Conservation (phyloP, 1,140 invertebrate genomes). For the Charaxes varanes region DNA sequence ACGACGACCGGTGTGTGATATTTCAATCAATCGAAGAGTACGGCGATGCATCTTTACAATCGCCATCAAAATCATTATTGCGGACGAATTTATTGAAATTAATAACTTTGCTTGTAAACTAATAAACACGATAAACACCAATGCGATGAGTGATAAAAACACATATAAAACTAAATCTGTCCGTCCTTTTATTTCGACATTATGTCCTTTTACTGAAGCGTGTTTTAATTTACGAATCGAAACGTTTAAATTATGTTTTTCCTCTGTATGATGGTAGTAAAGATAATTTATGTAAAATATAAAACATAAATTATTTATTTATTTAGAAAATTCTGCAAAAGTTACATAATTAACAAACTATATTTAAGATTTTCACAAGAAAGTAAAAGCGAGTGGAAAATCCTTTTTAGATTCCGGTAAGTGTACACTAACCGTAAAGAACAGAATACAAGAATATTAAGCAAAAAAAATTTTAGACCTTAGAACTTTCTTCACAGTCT, state of each 20-base stretch:
- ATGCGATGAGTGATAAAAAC: neutral
- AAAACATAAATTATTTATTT: too few species aligned
- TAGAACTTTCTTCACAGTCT: too few species aligned
- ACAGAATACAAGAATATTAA: too few species aligned
- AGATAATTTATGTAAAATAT: neutral
- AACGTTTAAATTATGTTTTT: too few species aligned
- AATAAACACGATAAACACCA: constrained; percentile 17
- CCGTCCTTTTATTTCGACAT: neutral
- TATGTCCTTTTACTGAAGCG: too few species aligned
- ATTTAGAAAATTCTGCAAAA: too few species aligned
- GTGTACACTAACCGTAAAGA: too few species aligned
- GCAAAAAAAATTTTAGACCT: too few species aligned
- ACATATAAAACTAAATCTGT: neutral
- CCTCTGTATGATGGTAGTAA: neutral
- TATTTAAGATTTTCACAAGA: too few species aligned
- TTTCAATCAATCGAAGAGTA: constrained; percentile 14
- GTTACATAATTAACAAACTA: too few species aligned
- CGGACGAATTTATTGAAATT: constrained; percentile 18
- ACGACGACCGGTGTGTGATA: constrained; percentile 5
- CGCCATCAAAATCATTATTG: constrained; percentile 11
- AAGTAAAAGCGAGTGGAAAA: too few species aligned
- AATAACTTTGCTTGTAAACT: constrained; percentile 16
- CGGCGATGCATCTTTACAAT: constrained; percentile 6
- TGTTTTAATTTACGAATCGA: neutral
- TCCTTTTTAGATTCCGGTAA: too few species aligned